A percentile compares a stretch with the other conserved stretches of the same genome.
Conservation (phyloP, 2,113 vertebrate species). For the Numenius arquata region DNA sequence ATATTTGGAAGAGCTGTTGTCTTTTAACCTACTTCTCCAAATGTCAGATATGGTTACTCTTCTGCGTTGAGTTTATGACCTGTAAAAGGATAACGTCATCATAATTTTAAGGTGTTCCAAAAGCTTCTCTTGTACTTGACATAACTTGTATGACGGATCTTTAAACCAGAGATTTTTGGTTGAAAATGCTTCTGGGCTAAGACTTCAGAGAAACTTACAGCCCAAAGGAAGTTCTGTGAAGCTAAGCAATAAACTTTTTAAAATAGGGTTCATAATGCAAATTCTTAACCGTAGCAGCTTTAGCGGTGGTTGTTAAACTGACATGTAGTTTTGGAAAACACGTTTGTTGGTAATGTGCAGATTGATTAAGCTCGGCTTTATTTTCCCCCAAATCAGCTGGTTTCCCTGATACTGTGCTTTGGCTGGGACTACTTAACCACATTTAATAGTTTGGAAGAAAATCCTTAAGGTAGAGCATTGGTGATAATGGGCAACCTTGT, state of each 20-base stretch:
- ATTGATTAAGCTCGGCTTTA: background rate
- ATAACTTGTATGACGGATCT: background rate
- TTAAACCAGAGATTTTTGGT: background rate
- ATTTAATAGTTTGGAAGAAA: background rate
- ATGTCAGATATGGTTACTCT: background rate
- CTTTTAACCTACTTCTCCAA: background rate
- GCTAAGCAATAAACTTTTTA: background rate
- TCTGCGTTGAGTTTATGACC: background rate
- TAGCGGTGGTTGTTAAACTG: background rate
- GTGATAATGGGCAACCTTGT: background rate
- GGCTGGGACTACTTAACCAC: background rate
- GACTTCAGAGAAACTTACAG: background rate
- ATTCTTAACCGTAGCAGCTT: background rate
- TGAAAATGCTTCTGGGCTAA: background rate
- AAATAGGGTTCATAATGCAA: background rate
- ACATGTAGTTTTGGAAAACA: rapidly evolving
- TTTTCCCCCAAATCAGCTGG: background rate
- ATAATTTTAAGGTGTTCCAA: background rate
- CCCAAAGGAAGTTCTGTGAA: background rate
- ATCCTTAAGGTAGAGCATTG: background rate
- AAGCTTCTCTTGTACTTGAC: background rate
- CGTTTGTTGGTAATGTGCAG: background rate
- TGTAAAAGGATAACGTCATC: background rate
- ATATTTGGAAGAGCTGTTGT: background rate
- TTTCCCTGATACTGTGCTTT: background rate